phyloP scores from a whole-genome alignment of 2,113 vertebrate species.

The Tragelaphus imberbis region DNA sequence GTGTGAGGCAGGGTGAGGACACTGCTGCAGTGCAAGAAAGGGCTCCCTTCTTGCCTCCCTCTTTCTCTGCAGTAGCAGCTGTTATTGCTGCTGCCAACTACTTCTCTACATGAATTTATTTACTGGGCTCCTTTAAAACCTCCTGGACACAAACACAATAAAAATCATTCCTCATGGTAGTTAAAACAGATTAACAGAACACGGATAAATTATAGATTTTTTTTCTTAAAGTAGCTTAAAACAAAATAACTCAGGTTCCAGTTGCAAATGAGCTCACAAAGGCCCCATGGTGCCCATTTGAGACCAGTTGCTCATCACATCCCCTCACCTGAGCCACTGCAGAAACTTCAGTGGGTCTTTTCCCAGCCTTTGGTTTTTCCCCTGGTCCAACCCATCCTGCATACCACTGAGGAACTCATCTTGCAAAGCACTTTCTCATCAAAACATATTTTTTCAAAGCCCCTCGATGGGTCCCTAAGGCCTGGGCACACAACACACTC shows the following conservation, averaged over 20 bases:
- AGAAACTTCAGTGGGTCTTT: background rate
- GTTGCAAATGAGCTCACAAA: background rate
- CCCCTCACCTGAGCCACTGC: background rate
- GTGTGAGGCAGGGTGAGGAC: background rate
- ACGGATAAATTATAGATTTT: slow-evolving; percentile 27
- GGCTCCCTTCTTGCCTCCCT: background rate
- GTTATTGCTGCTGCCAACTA: background rate
- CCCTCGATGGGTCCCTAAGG: background rate
- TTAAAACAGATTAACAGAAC: background rate
- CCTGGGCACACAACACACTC: background rate
- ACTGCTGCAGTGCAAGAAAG: background rate
- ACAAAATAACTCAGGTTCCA: background rate
- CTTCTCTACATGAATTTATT: slow-evolving; percentile 39
- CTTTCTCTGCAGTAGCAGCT: background rate
- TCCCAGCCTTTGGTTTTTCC: background rate
- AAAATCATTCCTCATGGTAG: background rate
- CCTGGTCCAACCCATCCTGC: background rate
- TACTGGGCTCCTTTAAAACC: slow-evolving; percentile 37
- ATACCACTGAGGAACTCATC: slow-evolving; percentile 11
- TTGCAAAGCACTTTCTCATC: slow-evolving; percentile 1
- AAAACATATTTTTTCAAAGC: slow-evolving; percentile 19
- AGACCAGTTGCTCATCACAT: background rate
- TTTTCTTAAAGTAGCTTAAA: slow-evolving; percentile 1
- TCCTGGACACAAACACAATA: slow-evolving; percentile 25
- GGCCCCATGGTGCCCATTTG: background rate